Percentiles rank a stretch among this genome's conserved stretches.
Conservation (phyloP, 1,140 invertebrate genomes). For the Danaus melanippus region DNA sequence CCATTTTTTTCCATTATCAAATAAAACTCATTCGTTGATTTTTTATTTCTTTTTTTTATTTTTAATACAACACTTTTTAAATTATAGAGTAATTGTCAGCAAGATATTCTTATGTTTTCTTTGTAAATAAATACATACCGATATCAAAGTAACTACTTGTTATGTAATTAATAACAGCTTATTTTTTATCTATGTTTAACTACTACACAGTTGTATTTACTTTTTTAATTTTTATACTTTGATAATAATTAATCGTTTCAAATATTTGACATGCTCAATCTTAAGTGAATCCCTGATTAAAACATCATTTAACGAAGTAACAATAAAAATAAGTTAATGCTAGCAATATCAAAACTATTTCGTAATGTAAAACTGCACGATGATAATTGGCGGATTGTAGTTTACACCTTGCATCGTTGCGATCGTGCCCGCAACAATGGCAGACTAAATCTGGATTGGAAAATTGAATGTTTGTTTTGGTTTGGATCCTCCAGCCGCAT, state of each 20-base stretch:
- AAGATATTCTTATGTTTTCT: no score
- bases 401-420: conserved; percentile 24
- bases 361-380: background rate
- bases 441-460: conserved; percentile 34
- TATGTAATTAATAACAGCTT: no score
- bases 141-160: no score
- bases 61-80: conserved; percentile 4
- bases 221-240: no score
- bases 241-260: no score
- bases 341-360: no score
- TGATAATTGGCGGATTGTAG: conserved; percentile 11
- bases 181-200: no score
- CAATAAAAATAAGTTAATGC: background rate
- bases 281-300: background rate
- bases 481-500: conserved; percentile 34
- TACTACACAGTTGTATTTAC: no score
- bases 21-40: conserved; percentile 10
- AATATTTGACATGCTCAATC: no score
- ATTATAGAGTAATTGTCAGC: no score
- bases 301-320: background rate
- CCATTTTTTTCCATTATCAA: conserved; percentile 25
- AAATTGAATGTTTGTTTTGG: conserved; percentile 50
- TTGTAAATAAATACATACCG: no score
- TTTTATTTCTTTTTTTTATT: conserved; percentile 8
- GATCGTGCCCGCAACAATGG: conserved; percentile 22